Conservation (phyloP, 1,140 invertebrate genomes). For the Oryctes rhinoceros region DNA sequence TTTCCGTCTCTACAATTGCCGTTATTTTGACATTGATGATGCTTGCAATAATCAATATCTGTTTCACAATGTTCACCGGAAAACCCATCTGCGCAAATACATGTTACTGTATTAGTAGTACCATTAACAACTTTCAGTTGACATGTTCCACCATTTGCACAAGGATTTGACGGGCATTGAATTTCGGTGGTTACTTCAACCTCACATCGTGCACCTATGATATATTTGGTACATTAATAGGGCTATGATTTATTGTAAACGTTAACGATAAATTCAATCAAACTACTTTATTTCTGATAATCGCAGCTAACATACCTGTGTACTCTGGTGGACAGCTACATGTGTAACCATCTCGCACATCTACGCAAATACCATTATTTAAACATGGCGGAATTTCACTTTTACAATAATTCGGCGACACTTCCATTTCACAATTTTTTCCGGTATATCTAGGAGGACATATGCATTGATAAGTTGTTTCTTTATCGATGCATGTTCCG, state of each 20-base stretch:
- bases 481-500: conserved; percentile 77
- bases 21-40: conserved; percentile 82
- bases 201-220: conserved; percentile 78
- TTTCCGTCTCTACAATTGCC: conserved; percentile 81
- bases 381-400: conserved; percentile 69
- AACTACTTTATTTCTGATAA: too few relatives aligned
- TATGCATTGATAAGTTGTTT: conserved; percentile 79
- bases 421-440: conserved; percentile 81
- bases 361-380: conserved; percentile 80
- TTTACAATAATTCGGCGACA: conserved; percentile 32
- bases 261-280: too few relatives aligned
- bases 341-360: conserved; percentile 81
- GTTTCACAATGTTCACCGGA: conserved; percentile 72
- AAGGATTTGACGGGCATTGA: conserved; percentile 75
- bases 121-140: conserved; percentile 63
- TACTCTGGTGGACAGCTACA: conserved; percentile 80
- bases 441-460: conserved; percentile 82
- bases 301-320: conserved; percentile 64
- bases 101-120: conserved; percentile 66
- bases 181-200: conserved; percentile 73
- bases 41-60: conserved; percentile 76
- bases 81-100: conserved; percentile 71
- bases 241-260: too few relatives aligned
- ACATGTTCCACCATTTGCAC: conserved; percentile 77
- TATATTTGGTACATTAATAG: background rate